Conservation (phyloP, 1,140 invertebrate species). For the Drosophila saltans region DNA sequence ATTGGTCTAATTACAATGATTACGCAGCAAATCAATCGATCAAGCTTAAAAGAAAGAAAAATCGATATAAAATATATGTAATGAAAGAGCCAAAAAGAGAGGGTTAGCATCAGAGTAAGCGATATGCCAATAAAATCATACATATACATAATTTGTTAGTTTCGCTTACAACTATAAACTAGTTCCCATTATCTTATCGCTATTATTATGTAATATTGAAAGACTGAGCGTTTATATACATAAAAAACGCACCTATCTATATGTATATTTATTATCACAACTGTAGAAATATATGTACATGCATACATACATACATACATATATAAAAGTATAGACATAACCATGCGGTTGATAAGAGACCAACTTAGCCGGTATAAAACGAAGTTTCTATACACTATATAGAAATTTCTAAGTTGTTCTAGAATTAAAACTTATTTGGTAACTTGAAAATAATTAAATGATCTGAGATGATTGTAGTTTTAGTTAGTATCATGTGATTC, state of each 20-base stretch:
- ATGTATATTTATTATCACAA: neutral
- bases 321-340: too few species aligned
- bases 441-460: too few species aligned
- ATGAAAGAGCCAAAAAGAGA: neutral
- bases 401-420: neutral
- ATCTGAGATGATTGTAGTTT: too few species aligned
- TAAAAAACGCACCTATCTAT: neutral
- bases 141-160: neutral
- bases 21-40: conserved; percentile 17
- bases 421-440: too few species aligned
- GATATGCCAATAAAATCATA: neutral
- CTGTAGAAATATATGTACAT: neutral
- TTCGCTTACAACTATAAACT: neutral
- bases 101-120: neutral
- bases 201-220: neutral
- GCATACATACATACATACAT: too few species aligned
- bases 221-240: neutral
- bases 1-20: conserved; percentile 14
- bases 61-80: neutral
- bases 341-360: too few species aligned
- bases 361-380: neutral
- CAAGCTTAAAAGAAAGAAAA: conserved; percentile 2
- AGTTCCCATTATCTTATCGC: neutral
- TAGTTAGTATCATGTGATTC: too few species aligned
- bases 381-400: neutral